These are phyloP conservation scores for Myrmophylax atrothorax DNA, from an alignment of 2,113 vertebrate genomes.

Conservation along the genomic window DNA sequence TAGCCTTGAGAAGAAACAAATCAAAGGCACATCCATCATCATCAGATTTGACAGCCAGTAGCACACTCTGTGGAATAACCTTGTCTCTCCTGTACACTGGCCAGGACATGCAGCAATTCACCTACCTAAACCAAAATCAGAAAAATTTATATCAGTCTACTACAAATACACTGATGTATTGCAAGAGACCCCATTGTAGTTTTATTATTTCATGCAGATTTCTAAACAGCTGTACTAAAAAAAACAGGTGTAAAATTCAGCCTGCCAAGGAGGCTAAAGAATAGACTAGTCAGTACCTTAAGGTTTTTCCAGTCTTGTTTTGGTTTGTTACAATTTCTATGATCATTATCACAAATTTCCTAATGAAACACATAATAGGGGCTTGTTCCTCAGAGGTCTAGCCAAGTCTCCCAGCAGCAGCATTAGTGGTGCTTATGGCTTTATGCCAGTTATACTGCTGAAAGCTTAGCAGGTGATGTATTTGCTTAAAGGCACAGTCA, in stretches of 20 bases:
- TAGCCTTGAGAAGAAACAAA: background rate
- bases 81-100: background rate
- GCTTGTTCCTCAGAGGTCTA: background rate
- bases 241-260: background rate
- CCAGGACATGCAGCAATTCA: background rate
- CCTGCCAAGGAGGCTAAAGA: background rate
- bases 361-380: background rate
- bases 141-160: background rate
- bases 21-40: background rate
- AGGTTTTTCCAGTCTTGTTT: background rate
- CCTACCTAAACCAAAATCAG: background rate
- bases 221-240: background rate
- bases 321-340: background rate
- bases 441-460: background rate
- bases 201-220: background rate
- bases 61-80: background rate
- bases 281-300: background rate
- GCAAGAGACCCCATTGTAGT: background rate
- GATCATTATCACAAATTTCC: background rate
- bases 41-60: background rate
- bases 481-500: slow-evolving; percentile 20
- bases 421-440: background rate
- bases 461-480: slow-evolving; percentile 26
- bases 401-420: background rate
- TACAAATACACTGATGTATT: background rate